Conservation (phyloP, 2,888 invertebrate species). For the Drosophila picticornis region DNA sequence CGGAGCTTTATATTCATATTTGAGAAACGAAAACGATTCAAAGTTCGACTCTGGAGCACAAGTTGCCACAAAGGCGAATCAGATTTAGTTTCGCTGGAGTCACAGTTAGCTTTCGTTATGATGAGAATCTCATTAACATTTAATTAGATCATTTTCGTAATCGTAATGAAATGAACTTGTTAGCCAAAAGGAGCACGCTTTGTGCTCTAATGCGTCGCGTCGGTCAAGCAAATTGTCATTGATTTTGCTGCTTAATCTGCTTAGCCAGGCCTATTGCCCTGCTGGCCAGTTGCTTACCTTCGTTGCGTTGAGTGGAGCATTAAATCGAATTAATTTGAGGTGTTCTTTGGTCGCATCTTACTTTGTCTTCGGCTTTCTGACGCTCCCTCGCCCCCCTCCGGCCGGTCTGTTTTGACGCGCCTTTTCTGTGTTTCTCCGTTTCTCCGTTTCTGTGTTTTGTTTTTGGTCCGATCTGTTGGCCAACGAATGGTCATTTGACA, state of each 20-base stretch:
- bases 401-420: slow-evolving; percentile 39
- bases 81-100: slow-evolving; percentile 40
- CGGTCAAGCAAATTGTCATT: slow-evolving; percentile 70
- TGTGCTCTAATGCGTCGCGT: slow-evolving; percentile 38
- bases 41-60: slow-evolving; percentile 4
- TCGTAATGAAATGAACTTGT: slow-evolving; percentile 69
- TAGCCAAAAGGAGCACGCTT: slow-evolving; percentile 32
- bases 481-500: slow-evolving; percentile 75
- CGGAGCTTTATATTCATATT: slow-evolving; percentile 4
- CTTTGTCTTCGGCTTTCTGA: slow-evolving; percentile 20
- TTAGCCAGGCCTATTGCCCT: slow-evolving; percentile 40
- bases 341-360: slow-evolving; percentile 27
- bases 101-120: slow-evolving; percentile 11
- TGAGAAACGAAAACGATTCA: neutral
- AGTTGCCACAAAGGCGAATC: slow-evolving; percentile 26
- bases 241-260: slow-evolving; percentile 75
- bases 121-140: slow-evolving; percentile 68
- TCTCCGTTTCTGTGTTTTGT: slow-evolving; percentile 3
- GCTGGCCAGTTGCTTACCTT: slow-evolving; percentile 45
- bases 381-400: neutral
- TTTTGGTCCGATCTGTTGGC: slow-evolving; percentile 27
- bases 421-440: slow-evolving; percentile 48
- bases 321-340: slow-evolving; percentile 79
- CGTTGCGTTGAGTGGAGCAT: slow-evolving; percentile 60
- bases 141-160: slow-evolving; percentile 69